Conservation (phyloP, 2,797 vertebrate genomes). For the Sebastes minor region DNA sequence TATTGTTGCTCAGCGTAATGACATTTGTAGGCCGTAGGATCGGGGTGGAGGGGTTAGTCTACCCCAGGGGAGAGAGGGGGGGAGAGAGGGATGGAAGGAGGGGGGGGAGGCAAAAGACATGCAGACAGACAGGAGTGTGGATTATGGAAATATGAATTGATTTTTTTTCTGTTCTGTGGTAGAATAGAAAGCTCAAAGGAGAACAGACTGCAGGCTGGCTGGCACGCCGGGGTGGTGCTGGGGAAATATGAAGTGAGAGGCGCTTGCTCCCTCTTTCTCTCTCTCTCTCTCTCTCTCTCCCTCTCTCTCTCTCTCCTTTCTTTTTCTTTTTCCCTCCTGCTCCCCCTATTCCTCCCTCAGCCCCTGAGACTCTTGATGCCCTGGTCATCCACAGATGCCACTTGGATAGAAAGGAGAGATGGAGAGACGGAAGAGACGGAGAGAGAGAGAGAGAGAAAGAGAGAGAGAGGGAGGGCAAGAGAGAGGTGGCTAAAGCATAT, state of each 20-base stretch:
- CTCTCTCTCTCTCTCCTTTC: neutral
- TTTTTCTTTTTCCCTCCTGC: conserved; percentile 29
- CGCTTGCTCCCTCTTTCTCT: conserved; percentile 77
- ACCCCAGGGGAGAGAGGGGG: conserved; percentile 89
- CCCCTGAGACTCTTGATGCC: conserved; percentile 86
- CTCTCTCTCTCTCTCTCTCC: neutral
- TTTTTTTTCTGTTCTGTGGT: conserved; percentile 88
- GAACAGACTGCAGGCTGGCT: conserved; percentile 92
- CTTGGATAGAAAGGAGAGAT: conserved; percentile 79
- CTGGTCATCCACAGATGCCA: conserved; percentile 95
- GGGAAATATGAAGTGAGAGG: conserved; percentile 93
- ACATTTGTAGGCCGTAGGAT: conserved; percentile 96
- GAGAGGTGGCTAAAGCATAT: conserved; percentile 83
- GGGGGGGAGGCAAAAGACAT: conserved; percentile 72
- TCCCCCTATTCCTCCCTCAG: conserved; percentile 60
- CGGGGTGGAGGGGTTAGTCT: conserved; percentile 93
- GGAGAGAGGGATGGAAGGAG: conserved; percentile 34
- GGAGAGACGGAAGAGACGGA: conserved; percentile 41
- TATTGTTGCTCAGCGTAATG: conserved; percentile 97
- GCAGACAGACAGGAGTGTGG: conserved; percentile 92
- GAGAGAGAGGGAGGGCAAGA: conserved; percentile 33
- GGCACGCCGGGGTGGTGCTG: conserved; percentile 88
- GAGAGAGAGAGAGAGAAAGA: conserved; percentile 19
- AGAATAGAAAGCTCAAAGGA: conserved; percentile 93
- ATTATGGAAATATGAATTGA: conserved; percentile 99